phyloP scores from a whole-genome alignment of 2,888 invertebrate genomes.

The Nymphalis c-album region DNA sequence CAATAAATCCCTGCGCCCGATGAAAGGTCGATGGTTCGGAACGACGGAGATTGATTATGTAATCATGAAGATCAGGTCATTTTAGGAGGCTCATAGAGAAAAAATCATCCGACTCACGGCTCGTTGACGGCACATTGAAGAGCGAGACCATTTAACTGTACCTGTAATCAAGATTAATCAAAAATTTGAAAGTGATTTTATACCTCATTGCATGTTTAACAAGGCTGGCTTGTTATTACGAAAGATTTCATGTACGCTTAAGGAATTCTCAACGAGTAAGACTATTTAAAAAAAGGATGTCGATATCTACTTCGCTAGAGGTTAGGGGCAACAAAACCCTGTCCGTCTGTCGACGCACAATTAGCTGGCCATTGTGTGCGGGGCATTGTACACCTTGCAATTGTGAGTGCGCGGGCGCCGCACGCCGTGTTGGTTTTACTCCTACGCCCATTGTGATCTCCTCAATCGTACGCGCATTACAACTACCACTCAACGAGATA shows the following conservation, averaged over 20 bases:
- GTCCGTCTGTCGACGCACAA: slow-evolving; percentile 76
- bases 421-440: slow-evolving; percentile 65
- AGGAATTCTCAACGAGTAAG: neutral
- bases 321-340: slow-evolving; percentile 53
- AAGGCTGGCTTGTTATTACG: neutral
- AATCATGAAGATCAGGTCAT: slow-evolving; percentile 73
- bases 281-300: slow-evolving; percentile 33
- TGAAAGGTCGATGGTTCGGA: slow-evolving; percentile 72
- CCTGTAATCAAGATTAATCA: slow-evolving; percentile 50
- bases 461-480: slow-evolving; percentile 61
- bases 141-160: slow-evolving; percentile 52
- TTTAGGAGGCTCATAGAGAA: slow-evolving; percentile 75
- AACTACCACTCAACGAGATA: slow-evolving; percentile 65
- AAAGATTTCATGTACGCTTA: neutral
- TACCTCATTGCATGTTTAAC: slow-evolving; percentile 16
- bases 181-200: slow-evolving; percentile 36
- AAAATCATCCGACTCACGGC: slow-evolving; percentile 76
- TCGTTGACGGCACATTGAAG: slow-evolving; percentile 67
- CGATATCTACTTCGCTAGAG: slow-evolving; percentile 30
- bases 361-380: slow-evolving; percentile 71
- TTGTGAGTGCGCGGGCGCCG: slow-evolving; percentile 58
- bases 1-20: slow-evolving; percentile 55
- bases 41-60: slow-evolving; percentile 79
- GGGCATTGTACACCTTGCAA: slow-evolving; percentile 54
- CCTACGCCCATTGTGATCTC: slow-evolving; percentile 75